phyloP scores from a whole-genome alignment of 2,113 vertebrate species.

The Cinclus mexicanus region DNA sequence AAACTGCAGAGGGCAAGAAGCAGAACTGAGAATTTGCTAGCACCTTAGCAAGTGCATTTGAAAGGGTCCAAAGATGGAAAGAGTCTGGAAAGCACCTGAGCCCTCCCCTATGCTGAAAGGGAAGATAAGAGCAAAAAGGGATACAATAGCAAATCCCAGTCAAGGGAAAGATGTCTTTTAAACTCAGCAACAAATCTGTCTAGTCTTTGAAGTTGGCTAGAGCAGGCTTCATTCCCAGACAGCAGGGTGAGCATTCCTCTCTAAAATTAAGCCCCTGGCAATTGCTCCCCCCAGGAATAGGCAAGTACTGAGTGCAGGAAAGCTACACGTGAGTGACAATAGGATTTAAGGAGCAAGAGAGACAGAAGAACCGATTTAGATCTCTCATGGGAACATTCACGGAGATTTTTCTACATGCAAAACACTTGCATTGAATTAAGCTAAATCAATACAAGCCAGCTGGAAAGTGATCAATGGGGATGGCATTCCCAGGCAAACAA shows the following conservation, averaged over 20 bases:
- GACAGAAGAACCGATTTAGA: slow-evolving; percentile 38
- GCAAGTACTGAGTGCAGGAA: slow-evolving; percentile 19
- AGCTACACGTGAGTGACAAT: slow-evolving; percentile 50
- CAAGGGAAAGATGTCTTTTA: slow-evolving; percentile 36
- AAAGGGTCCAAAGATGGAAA: background rate
- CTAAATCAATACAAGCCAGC: slow-evolving; percentile 41
- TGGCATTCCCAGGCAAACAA: background rate
- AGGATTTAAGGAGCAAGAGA: slow-evolving; percentile 42
- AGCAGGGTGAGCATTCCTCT: slow-evolving; percentile 40
- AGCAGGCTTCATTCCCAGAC: slow-evolving; percentile 43
- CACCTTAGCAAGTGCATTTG: background rate
- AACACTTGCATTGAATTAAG: slow-evolving; percentile 54
- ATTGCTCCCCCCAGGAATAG: background rate
- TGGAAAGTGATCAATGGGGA: slow-evolving; percentile 21
- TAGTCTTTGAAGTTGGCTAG: slow-evolving; percentile 24
- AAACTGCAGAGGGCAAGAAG: background rate
- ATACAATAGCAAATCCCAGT: slow-evolving; percentile 40
- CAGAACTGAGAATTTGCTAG: background rate
- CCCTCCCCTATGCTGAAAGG: background rate
- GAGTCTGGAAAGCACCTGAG: slow-evolving; percentile 13
- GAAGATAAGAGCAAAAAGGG: background rate
- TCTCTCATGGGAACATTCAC: slow-evolving; percentile 18
- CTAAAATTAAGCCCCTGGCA: slow-evolving; percentile 49
- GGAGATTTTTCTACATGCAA: background rate
- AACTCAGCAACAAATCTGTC: slow-evolving; percentile 26